Conservation (phyloP, 2,113 vertebrate species). For the Corynorhinus townsendii region DNA sequence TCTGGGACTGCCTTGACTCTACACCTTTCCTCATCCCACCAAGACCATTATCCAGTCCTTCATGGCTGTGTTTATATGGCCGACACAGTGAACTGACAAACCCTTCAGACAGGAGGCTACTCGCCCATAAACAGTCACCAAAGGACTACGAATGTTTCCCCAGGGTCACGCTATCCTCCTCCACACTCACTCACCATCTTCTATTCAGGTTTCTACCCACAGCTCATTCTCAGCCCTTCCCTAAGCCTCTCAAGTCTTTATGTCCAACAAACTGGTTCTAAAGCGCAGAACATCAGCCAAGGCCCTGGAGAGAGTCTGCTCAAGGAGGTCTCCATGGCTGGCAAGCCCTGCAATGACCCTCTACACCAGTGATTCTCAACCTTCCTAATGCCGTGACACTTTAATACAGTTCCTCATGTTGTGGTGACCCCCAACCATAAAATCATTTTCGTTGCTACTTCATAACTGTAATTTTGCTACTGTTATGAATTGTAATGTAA, state of each 20-base stretch:
- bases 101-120: not conserved
- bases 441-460: no score
- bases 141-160: not conserved
- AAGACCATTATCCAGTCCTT: no score
- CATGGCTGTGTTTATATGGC: not conserved
- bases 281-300: not conserved
- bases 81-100: not conserved
- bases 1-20: not conserved
- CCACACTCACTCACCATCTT: not conserved
- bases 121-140: not conserved
- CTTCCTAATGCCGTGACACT: no score
- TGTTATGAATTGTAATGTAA: no score
- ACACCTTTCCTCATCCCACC: not conserved
- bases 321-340: accelerated
- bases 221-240: not conserved
- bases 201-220: not conserved
- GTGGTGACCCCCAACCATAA: no score
- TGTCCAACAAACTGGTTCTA: not conserved
- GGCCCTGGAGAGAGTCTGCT: not conserved
- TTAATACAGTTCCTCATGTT: no score
- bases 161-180: accelerated
- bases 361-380: no score
- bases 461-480: no score
- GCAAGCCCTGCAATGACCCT: not conserved
- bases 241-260: not conserved